Conservation (phyloP, 2,113 vertebrate species). For the Cynoglossus semilaevis region DNA sequence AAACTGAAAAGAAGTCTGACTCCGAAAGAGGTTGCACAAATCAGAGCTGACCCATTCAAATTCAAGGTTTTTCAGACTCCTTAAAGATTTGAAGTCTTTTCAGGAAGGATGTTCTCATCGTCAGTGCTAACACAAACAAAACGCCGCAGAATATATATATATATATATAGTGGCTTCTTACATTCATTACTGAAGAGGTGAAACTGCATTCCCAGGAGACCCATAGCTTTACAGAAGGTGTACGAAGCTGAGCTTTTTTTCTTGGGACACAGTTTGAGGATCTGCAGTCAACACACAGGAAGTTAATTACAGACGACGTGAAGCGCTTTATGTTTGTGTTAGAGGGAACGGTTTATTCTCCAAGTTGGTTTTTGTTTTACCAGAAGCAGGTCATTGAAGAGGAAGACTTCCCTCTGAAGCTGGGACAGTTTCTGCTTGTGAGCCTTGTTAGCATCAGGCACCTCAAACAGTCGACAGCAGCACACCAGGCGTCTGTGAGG, state of each 20-base stretch:
- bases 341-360: neutral
- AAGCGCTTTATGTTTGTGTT: neutral
- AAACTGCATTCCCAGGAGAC: slow-evolving; percentile 95
- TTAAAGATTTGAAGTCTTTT: too few species aligned
- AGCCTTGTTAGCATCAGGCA: slow-evolving; percentile 92
- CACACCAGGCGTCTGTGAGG: slow-evolving; percentile 96
- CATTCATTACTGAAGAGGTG: slow-evolving; percentile 98
- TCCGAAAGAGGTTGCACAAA: too few species aligned
- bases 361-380: too few species aligned
- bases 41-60: too few species aligned
- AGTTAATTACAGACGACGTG: slow-evolving; percentile 3
- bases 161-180: slow-evolving; percentile 75
- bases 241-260: slow-evolving; percentile 97
- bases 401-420: slow-evolving; percentile 96
- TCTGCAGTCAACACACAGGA: slow-evolving; percentile 73
- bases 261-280: slow-evolving; percentile 96
- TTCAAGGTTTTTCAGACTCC: too few species aligned
- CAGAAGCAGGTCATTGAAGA: slow-evolving; percentile 97
- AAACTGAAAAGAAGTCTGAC: too few species aligned
- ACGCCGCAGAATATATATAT: neutral
- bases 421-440: slow-evolving; percentile 97
- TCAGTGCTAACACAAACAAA: too few species aligned
- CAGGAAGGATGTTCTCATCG: too few species aligned
- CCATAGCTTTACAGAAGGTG: slow-evolving; percentile 94
- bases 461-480: slow-evolving; percentile 96